phyloP scores from a whole-genome alignment of 2,888 invertebrate species.

The Eupithecia abbreviata region DNA sequence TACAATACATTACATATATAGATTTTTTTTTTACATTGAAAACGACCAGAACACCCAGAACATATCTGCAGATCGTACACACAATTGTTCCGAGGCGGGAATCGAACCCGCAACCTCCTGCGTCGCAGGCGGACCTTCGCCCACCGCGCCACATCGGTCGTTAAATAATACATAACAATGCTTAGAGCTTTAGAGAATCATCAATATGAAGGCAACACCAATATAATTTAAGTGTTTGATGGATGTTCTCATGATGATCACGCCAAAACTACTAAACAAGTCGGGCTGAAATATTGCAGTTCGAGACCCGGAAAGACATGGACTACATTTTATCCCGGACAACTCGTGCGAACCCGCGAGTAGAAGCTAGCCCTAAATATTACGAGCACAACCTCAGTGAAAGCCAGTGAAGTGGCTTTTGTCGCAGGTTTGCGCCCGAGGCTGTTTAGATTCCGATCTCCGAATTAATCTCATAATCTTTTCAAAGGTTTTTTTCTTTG shows the following conservation, averaged over 20 bases:
- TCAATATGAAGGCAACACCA: too few relatives aligned
- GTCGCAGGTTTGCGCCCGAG: slow-evolving; percentile 62
- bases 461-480: slow-evolving; percentile 64
- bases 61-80: too few relatives aligned
- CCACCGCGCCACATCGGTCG: too few relatives aligned
- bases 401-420: slow-evolving; percentile 56
- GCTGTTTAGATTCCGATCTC: slow-evolving; percentile 69
- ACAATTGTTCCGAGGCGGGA: too few relatives aligned
- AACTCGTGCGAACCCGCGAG: not conserved
- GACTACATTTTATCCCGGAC: not conserved
- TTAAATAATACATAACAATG: not conserved
- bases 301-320: not conserved
- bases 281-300: not conserved
- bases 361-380: not conserved
- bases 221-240: too few relatives aligned
- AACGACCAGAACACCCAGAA: too few relatives aligned
- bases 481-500: slow-evolving; percentile 47
- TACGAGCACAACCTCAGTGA: slow-evolving; percentile 53
- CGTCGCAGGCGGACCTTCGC: too few relatives aligned
- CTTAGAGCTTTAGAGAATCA: too few relatives aligned
- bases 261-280: not conserved
- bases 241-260: not conserved
- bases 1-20: too few relatives aligned
- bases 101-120: too few relatives aligned
- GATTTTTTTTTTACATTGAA: too few relatives aligned